Percentiles rank a stretch among this genome's conserved stretches.
These are phyloP conservation scores for Caenorhabditis sp. DNA, from an alignment of 2,888 invertebrate genomes.

Conservation along the genomic window DNA sequence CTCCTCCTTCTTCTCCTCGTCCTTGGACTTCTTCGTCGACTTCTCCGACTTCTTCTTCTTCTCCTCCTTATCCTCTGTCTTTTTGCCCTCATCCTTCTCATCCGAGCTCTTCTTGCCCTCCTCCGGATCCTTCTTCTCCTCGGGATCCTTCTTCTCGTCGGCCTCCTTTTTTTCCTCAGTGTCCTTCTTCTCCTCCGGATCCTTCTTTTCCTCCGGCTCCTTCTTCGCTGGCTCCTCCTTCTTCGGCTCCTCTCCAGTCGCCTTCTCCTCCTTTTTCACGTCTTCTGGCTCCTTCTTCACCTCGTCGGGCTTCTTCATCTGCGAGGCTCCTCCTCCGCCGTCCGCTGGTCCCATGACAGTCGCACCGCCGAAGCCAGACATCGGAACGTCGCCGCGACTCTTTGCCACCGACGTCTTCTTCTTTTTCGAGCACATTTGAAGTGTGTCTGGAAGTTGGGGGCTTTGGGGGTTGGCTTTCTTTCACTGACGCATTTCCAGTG, in stretches of 20 bases:
- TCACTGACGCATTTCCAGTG: no score
- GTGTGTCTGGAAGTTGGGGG: not conserved
- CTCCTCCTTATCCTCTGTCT: not conserved
- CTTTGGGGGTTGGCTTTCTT: no score
- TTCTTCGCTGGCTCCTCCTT: not conserved
- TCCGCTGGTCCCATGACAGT: not conserved
- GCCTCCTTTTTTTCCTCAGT: not conserved
- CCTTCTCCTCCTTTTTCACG: not conserved
- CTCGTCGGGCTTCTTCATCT: not conserved
- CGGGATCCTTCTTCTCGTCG: not conserved
- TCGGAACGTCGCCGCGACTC: not conserved
- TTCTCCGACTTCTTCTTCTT: not conserved
- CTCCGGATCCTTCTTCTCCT: not conserved
- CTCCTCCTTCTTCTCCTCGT: slow-evolving; percentile 17
- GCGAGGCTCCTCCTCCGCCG: not conserved
- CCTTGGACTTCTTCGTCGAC: not conserved
- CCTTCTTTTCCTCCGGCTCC: not conserved
- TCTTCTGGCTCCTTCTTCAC: not conserved
- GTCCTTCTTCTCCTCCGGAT: slow-evolving; percentile 2
- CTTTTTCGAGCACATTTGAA: slow-evolving; percentile 28
- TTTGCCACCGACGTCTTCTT: slow-evolving; percentile 5
- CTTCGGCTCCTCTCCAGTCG: not conserved
- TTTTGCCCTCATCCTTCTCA: slow-evolving; percentile 3
- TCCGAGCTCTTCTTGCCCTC: not conserved
- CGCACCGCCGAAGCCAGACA: not conserved